These are phyloP conservation scores for Scomber scombrus DNA, from an alignment of 2,113 vertebrate genomes.

Conservation along the genomic window DNA sequence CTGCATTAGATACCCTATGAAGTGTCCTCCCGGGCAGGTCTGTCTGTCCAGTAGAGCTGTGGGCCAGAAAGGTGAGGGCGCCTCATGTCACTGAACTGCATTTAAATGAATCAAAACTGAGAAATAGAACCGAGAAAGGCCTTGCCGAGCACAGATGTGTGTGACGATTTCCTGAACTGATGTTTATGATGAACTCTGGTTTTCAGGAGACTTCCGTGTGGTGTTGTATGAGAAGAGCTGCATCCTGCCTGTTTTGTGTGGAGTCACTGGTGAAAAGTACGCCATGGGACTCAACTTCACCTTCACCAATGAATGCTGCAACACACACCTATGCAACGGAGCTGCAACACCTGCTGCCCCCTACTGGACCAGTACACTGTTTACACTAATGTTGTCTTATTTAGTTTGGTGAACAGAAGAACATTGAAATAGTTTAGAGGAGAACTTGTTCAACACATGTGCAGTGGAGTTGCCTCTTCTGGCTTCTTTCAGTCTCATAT, in stretches of 20 bases:
- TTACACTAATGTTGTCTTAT: slow-evolving; percentile 41
- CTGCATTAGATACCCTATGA: slow-evolving; percentile 81
- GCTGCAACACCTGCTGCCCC: slow-evolving; percentile 18
- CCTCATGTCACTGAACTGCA: not conserved
- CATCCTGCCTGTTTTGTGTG: slow-evolving; percentile 72
- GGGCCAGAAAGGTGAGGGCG: slow-evolving; percentile 73
- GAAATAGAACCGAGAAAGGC: slow-evolving; percentile 47
- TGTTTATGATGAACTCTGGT: not conserved
- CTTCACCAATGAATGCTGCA: slow-evolving; percentile 82
- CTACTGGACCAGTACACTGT: slow-evolving; percentile 40
- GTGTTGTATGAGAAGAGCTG: slow-evolving; percentile 85
- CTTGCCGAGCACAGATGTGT: not conserved
- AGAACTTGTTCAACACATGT: not conserved
- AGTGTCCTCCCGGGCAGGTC: slow-evolving; percentile 75
- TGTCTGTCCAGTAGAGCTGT: slow-evolving; percentile 82
- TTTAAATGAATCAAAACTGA: slow-evolving; percentile 52
- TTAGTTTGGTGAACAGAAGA: slow-evolving; percentile 48
- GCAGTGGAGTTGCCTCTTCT: not conserved
- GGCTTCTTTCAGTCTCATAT: not conserved
- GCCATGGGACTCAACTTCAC: slow-evolving; percentile 84
- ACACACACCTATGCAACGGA: slow-evolving; percentile 81
- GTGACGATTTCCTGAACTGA: not conserved
- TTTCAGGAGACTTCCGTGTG: slow-evolving; percentile 78
- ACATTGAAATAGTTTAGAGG: not conserved
- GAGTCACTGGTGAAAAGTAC: slow-evolving; percentile 69